A percentile compares a stretch with the other conserved stretches of the same genome.
Evolutionary conservation across 2,797 vertebrate genomes (phyloP).

Genomic region (Cyclura pinguis): DNA sequence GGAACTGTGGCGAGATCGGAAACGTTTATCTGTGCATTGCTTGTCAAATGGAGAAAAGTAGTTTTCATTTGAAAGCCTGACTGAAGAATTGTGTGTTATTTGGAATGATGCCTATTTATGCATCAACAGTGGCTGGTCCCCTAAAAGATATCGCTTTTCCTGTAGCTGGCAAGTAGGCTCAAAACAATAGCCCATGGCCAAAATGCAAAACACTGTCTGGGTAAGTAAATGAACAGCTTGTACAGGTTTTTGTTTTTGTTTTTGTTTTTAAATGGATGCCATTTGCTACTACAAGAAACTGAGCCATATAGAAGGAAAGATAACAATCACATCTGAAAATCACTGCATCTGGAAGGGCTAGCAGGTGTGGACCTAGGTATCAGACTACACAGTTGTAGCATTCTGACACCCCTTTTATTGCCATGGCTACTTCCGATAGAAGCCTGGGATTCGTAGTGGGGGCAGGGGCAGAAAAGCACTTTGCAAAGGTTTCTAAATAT

Average conservation of each 20-base stretch:
- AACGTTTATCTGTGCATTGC: background rate
- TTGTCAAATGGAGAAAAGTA: background rate
- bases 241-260: background rate
- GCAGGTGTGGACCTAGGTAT: background rate
- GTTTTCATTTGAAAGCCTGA: background rate
- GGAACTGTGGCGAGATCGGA: constrained; percentile 15
- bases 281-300: background rate
- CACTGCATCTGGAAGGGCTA: background rate
- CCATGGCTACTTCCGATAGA: too few species aligned
- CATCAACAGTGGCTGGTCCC: background rate
- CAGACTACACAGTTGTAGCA: too few species aligned
- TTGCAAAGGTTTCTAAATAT: too few species aligned
- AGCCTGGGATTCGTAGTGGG: too few species aligned
- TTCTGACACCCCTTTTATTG: too few species aligned
- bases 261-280: too few species aligned
- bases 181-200: background rate
- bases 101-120: constrained; percentile 23
- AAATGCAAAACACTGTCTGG: background rate
- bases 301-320: background rate
- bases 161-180: background rate
- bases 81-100: background rate
- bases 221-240: background rate
- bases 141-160: constrained; percentile 1
- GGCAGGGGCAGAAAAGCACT: too few species aligned
- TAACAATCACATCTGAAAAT: background rate